Conservation (phyloP, 2,797 vertebrate genomes). For the Pterois miles region DNA sequence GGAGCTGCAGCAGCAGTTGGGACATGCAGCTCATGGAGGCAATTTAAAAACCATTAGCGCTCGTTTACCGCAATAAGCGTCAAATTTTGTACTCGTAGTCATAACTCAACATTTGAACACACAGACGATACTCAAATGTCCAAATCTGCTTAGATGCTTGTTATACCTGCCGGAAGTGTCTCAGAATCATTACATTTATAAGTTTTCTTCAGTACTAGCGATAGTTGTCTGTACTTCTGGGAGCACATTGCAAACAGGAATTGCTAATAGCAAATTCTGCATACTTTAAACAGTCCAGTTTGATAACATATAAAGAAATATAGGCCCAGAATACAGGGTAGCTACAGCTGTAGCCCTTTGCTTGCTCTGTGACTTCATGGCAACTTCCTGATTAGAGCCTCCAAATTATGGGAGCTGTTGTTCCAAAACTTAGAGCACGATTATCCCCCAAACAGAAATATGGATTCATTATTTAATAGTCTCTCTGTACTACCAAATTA, state of each 20-base stretch:
- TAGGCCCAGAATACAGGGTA: rapidly evolving
- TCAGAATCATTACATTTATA: neutral
- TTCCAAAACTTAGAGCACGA: no score
- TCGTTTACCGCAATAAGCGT: neutral
- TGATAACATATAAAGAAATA: neutral
- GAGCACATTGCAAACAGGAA: neutral
- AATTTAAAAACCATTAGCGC: neutral
- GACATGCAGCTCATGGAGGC: neutral
- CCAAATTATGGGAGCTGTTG: no score
- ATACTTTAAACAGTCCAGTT: neutral
- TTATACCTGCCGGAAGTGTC: no score
- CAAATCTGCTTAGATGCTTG: neutral
- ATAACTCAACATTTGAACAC: no score
- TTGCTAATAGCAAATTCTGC: neutral
- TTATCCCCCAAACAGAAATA: no score
- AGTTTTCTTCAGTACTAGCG: neutral
- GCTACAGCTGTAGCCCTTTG: no score
- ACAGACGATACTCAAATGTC: neutral
- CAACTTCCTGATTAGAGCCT: no score
- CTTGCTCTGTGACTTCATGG: no score
- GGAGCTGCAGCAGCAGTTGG: neutral
- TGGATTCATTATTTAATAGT: no score
- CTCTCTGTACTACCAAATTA: no score
- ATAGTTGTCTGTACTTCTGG: neutral
- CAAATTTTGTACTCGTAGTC: neutral